A percentile compares a stretch with the other conserved stretches of the same genome.
Conservation (phyloP, 1,140 invertebrate species). For the Uloborus diversus region DNA sequence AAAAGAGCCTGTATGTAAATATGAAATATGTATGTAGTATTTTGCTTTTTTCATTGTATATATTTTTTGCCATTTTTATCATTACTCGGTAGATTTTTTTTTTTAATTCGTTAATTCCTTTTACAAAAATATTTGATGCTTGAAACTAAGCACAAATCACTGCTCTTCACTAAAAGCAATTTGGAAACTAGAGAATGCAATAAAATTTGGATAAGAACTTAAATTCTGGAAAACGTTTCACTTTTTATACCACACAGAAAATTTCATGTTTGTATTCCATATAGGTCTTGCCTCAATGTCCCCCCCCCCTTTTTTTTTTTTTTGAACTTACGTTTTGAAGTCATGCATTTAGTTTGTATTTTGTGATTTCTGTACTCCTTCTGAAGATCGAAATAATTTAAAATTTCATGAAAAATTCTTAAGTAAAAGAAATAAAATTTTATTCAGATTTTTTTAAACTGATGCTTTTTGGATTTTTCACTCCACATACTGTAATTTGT, state of each 20-base stretch:
- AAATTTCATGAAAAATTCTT: too few relatives aligned
- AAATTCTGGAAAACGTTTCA: background rate
- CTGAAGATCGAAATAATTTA: too few relatives aligned
- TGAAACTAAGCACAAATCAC: background rate
- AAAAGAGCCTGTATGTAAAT: conserved; percentile 32
- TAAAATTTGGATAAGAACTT: background rate
- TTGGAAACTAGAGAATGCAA: background rate
- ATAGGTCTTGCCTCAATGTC: too few relatives aligned
- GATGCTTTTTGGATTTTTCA: too few relatives aligned
- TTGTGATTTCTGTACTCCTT: too few relatives aligned
- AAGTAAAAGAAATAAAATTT: too few relatives aligned
- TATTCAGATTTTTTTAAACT: too few relatives aligned
- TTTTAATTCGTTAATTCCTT: background rate
- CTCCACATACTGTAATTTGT: too few relatives aligned
- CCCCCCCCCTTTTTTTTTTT: too few relatives aligned
- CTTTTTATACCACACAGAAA: background rate
- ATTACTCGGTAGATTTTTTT: background rate
- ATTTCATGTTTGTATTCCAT: too few relatives aligned
- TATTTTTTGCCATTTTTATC: background rate
- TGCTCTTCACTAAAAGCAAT: background rate
- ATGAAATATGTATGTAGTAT: conserved; percentile 30
- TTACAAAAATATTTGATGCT: background rate
- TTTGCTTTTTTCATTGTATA: conserved; percentile 41
- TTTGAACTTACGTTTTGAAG: too few relatives aligned
- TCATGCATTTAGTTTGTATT: too few relatives aligned